These are phyloP conservation scores for Acropternis orthonyx DNA, from an alignment of 2,797 vertebrate species.

Conservation along the genomic window DNA sequence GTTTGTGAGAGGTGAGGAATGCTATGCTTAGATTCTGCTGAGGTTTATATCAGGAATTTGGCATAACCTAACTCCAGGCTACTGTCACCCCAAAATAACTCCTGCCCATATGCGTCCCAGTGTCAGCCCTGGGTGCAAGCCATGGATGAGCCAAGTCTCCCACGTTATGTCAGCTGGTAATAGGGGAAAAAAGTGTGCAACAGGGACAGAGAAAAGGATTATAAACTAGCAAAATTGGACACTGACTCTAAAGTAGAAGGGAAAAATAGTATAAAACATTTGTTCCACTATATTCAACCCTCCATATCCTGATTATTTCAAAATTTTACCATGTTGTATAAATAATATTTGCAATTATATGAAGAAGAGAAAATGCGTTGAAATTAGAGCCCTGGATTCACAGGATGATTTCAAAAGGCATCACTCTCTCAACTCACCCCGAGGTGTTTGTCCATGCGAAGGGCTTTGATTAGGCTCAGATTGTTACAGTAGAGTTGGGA, in stretches of 20 bases:
- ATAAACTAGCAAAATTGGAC: not conserved
- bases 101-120: not conserved
- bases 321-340: not conserved
- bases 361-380: not conserved
- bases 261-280: not conserved
- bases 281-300: not conserved
- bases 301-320: not conserved
- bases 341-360: not conserved
- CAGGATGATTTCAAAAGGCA: constrained; percentile 12
- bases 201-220: not conserved
- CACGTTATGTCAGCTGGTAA: not conserved
- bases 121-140: not conserved
- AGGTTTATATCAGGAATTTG: not conserved
- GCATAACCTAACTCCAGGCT: not conserved
- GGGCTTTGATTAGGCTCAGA: constrained; percentile 26
- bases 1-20: not conserved
- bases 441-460: constrained; percentile 16
- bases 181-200: not conserved
- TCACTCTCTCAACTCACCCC: not conserved
- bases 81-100: not conserved
- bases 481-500: constrained; percentile 19
- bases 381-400: not conserved
- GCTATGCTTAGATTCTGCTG: not conserved
- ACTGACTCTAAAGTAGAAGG: not conserved
- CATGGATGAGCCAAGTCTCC: not conserved